Percentiles rank a stretch among this genome's conserved stretches.
These are phyloP conservation scores for Riptortus pedestris DNA, from an alignment of 1,140 invertebrate species.

Conservation along the genomic window DNA sequence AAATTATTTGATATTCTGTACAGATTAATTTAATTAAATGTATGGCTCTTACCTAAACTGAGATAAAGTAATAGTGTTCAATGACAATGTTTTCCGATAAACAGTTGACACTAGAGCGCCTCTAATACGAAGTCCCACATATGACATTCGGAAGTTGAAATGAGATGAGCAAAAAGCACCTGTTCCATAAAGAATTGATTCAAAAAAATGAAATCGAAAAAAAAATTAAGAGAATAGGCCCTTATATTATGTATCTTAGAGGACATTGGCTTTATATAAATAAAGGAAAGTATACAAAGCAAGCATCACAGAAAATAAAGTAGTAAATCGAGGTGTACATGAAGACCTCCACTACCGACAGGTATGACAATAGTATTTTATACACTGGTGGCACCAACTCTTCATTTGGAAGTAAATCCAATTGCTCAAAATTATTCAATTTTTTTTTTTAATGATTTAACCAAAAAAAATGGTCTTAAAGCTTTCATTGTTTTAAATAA, in stretches of 20 bases:
- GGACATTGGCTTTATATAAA: slow-evolving; percentile 15
- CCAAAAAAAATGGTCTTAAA: no score
- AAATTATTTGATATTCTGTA: not conserved
- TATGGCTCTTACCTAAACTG: slow-evolving; percentile 35
- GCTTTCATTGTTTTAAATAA: no score
- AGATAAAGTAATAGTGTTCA: slow-evolving; percentile 37
- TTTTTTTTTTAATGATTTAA: no score
- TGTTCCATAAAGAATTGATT: slow-evolving; percentile 34
- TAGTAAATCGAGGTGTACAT: no score
- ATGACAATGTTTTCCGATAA: slow-evolving; percentile 71
- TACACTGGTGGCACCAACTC: no score
- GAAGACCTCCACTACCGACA: no score
- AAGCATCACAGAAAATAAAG: no score
- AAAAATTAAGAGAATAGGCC: slow-evolving; percentile 27
- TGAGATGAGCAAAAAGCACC: slow-evolving; percentile 71
- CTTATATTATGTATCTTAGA: no score
- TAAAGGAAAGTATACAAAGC: not conserved
- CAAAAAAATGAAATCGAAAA: no score
- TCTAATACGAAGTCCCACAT: slow-evolving; percentile 78
- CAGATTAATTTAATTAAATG: not conserved
- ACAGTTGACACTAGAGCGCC: slow-evolving; percentile 72
- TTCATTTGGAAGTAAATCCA: no score
- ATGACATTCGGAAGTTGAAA: slow-evolving; percentile 78
- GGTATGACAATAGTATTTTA: no score
- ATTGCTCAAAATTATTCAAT: no score